Evolutionary conservation across 2,797 vertebrate species (phyloP), one percentile per base, ranked within the genome.

Genomic region (Pteronotus mesoamericanus): DNA sequence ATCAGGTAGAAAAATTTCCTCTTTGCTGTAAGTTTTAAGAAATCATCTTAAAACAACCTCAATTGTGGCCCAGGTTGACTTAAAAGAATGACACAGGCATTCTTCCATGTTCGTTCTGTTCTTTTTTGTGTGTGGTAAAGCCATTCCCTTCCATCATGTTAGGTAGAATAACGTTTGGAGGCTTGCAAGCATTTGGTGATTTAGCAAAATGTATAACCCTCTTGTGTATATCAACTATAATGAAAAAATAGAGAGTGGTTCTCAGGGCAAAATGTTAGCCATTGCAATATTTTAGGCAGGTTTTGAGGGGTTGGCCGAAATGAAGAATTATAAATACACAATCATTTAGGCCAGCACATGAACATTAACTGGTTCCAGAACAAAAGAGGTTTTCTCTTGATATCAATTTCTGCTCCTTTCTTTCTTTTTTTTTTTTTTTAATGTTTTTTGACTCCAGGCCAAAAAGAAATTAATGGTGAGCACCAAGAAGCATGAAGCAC

Each of bases 381-480:
- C 3, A 69, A 51, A 85, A 86, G 32, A 34, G 21, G 51, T 92
- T 91, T 92, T 66, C 51, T 97, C 59, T 69, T 89, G 12, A 46
- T 59, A 92, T 14, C 5, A 34, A 34, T 79, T 61, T 91, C 86
- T 78, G 12, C 48, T 53, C 29, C 26, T 59, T 91, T 95, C 26
- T 89, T 95, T 22, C 68, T 18, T 9, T 12, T 42, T 72, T 24
- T 2, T 42, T 51, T 78, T 26, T 48, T 77, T 21, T 51, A 22
- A 32, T 95, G 18, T 71, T 93, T 96, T 94, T 94, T 97, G 48
- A 74, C 94, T 97, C 44, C 96, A 99, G 99, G 98, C 98, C 37
- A 99, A 99, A 97, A 99, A 99, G 98, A 99, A 99, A 97, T 89
- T 99, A 97, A 94, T 97, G 90, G 98, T 98, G 42, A 97, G 99